Conservation (phyloP, 2,888 invertebrate genomes). For the Chloroclysta siterata region DNA sequence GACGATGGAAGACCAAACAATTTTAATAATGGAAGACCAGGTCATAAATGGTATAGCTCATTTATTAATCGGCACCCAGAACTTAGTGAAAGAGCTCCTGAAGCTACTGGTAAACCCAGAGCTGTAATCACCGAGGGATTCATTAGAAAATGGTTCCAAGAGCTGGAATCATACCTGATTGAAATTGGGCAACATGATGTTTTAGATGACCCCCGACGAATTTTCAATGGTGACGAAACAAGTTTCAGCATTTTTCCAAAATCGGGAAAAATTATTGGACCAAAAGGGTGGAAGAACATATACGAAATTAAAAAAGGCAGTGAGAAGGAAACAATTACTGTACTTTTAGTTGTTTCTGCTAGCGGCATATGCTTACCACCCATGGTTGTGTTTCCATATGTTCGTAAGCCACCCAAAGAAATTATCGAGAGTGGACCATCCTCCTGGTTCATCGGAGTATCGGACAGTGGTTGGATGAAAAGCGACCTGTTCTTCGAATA, state of each 20-base stretch:
- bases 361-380: not conserved
- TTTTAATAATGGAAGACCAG: too few species aligned
- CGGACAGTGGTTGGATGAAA: not conserved
- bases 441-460: not conserved
- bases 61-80: too few species aligned
- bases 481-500: not conserved
- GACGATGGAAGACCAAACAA: too few species aligned
- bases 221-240: not conserved
- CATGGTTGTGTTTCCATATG: not conserved
- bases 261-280: not conserved
- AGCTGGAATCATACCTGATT: too few species aligned
- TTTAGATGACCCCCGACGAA: constrained; percentile 64
- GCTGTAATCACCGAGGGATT: too few species aligned
- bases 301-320: not conserved
- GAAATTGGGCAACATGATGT: too few species aligned
- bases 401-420: not conserved
- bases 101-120: too few species aligned
- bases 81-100: too few species aligned
- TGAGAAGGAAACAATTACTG: not conserved
- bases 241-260: not conserved
- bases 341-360: not conserved
- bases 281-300: not conserved
- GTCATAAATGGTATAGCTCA: too few species aligned
- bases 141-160: too few species aligned
- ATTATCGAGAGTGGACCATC: not conserved